Evolutionary conservation across 2,888 invertebrate genomes (phyloP), one percentile per base, ranked within the genome.

Genomic region (Nesidiocoris tenuis): DNA sequence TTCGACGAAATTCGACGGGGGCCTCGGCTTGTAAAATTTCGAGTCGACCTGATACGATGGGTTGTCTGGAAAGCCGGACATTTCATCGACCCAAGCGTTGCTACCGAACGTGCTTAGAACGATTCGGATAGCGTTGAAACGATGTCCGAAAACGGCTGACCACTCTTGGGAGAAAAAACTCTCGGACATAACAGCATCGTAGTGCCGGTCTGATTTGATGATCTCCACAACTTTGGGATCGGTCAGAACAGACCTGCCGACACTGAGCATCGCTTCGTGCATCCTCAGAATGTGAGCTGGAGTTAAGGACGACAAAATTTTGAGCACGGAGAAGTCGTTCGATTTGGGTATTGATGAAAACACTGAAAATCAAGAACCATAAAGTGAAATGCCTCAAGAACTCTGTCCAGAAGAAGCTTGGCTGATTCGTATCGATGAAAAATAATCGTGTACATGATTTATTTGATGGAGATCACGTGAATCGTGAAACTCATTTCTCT

Each of bases 51-150:
- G 23, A 21, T 61, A 71, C 17, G 76, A 70, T 12, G 76, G 70
- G 25, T 76, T 76, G 18, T 63, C 55, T 1, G 77, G 63, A 3
- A 64, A 17, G 17, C 72, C 79, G 22, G 77, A 72, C 16, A 79
- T 74, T 17, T 77, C 76, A 18, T 78, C 75, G 12, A 67, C 66
- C 78, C 79, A 79, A 1, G 79, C n/a, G 24, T 25, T 3, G 5
- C 57, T 23, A 2, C 74, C 65, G 17, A 72, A 61, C 2, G 72
- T 72, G n/a, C 19, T 17, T 16, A 72, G 19, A 7, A 63, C 61
- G 22, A 72, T 63, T 9, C 22, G 25, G 2, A 72, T 16, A 17
- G 55, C 61, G 61, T 61, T 61, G 55, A 63, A 76, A 23, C 66
- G 61, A 22, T 76, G 76, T 0, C 54, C 18, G 9, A 76, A 9